Conservation (phyloP, 2,888 invertebrate genomes). For the Idaea dimidiata region DNA sequence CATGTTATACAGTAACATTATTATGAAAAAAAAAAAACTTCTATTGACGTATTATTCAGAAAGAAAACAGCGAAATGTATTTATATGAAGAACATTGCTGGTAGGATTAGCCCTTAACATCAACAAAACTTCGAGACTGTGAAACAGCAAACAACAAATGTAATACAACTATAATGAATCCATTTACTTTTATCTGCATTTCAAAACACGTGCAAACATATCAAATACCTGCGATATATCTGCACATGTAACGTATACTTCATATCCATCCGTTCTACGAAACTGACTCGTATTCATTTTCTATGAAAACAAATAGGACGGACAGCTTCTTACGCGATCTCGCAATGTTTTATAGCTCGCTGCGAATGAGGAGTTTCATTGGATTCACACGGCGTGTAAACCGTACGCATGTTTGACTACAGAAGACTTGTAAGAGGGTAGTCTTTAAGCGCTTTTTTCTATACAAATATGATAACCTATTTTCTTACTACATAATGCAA, state of each 20-base stretch:
- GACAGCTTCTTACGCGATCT: background rate
- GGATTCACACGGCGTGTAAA: background rate
- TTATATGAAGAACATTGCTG: no score
- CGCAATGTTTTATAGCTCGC: background rate
- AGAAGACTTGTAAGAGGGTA: background rate
- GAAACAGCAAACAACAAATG: background rate
- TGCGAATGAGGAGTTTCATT: background rate
- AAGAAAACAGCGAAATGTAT: no score
- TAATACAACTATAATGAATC: background rate
- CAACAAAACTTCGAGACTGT: background rate
- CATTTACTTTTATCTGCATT: background rate
- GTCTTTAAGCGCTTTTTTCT: no score
- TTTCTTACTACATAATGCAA: no score
- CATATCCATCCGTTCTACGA: background rate
- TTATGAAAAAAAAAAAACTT: no score
- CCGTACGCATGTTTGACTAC: background rate
- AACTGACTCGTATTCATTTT: conserved; percentile 14
- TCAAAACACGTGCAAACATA: conserved; percentile 1
- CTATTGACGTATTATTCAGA: no score
- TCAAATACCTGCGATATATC: conserved; percentile 1
- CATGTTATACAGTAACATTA: no score
- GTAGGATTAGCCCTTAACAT: no score
- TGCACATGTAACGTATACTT: background rate
- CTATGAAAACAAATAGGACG: conserved; percentile 18
- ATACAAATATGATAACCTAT: no score